phyloP scores from a whole-genome alignment of 2,797 vertebrate species.

The Falco rusticolus region DNA sequence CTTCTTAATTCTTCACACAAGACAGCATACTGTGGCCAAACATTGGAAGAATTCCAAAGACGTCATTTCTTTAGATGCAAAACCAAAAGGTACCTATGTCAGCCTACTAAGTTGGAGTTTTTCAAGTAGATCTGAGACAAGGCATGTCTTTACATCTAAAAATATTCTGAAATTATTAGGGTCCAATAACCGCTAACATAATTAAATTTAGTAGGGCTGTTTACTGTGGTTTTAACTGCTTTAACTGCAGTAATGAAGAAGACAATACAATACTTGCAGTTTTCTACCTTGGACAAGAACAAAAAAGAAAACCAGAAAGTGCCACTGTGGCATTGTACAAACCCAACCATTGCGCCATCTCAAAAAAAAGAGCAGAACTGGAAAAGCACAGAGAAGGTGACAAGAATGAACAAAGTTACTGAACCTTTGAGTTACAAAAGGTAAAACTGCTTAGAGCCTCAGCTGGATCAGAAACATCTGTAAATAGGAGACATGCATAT shows the following conservation, averaged over 20 bases:
- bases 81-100: background rate
- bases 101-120: background rate
- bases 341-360: fast-evolving
- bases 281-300: background rate
- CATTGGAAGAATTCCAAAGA: background rate
- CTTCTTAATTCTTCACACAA: background rate
- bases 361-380: background rate
- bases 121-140: background rate
- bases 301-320: background rate
- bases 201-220: background rate
- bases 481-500: background rate
- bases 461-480: background rate
- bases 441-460: background rate
- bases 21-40: background rate
- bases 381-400: background rate
- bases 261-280: background rate
- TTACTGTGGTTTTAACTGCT: background rate
- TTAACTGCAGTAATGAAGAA: background rate
- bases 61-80: background rate
- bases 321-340: background rate
- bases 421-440: background rate
- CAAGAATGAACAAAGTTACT: background rate
- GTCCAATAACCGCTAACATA: background rate
- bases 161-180: background rate
- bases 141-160: background rate